Evolutionary conservation across 2,797 vertebrate genomes (phyloP).

Genomic region (Microcaecilia unicolor): DNA sequence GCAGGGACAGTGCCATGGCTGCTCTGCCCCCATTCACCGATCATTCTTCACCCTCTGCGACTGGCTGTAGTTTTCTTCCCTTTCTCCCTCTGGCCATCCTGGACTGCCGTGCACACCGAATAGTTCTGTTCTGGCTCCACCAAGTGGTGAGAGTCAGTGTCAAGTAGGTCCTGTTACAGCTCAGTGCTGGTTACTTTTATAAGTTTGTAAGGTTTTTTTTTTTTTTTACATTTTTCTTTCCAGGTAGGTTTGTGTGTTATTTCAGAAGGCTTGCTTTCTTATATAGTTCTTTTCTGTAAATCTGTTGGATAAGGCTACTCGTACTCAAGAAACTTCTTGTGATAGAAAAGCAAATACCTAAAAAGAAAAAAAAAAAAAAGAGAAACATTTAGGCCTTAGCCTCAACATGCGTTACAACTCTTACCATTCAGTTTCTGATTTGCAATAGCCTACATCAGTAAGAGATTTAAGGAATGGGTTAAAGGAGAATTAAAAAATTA

Average conservation of each 20-base stretch:
- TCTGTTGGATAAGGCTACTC: constrained; percentile 67
- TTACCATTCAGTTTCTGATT: too few relatives aligned
- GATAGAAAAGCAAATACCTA: constrained; percentile 97
- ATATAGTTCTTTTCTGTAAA: constrained; percentile 28
- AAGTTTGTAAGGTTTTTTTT: too few relatives aligned
- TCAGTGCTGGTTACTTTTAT: constrained; percentile 67
- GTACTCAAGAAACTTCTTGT: constrained; percentile 97
- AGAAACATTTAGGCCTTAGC: background rate
- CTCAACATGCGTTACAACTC: rapidly evolving
- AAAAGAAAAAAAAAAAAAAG: constrained; percentile 7
- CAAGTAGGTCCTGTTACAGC: constrained; percentile 63
- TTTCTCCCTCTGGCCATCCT: constrained; percentile 27
- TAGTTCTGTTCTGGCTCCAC: constrained; percentile 52
- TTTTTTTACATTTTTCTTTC: constrained; percentile 55
- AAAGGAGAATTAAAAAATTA: too few relatives aligned
- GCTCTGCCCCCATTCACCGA: constrained; percentile 27
- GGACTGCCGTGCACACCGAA: constrained; percentile 36
- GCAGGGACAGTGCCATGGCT: constrained; percentile 32
- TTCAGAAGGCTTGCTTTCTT: constrained; percentile 46
- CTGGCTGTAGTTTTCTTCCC: constrained; percentile 38
- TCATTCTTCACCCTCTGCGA: constrained; percentile 37
- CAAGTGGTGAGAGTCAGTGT: constrained; percentile 57
- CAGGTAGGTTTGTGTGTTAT: constrained; percentile 73
- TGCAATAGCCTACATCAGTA: too few relatives aligned
- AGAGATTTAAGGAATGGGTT: too few relatives aligned